Percentiles rank a stretch among this genome's conserved stretches.
phyloP scores from a whole-genome alignment of 1,140 invertebrate genomes.

The Battus philenor region DNA sequence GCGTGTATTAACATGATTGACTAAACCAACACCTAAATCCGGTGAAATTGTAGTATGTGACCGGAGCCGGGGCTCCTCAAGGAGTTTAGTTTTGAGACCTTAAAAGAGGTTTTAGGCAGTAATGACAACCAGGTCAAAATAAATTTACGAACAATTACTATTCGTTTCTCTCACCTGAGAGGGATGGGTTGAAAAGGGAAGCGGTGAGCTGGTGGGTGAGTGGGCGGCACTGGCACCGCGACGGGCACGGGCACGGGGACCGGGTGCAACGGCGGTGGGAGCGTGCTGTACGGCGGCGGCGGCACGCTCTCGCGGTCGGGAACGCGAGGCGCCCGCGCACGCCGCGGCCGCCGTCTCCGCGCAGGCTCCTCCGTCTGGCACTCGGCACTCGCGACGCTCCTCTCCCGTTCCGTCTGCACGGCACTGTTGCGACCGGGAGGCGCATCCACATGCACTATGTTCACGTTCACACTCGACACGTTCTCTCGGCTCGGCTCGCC shows the following conservation, averaged over 20 bases:
- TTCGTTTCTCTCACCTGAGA: conserved; percentile 65
- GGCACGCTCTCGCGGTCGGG: conserved; percentile 53
- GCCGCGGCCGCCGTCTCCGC: conserved; percentile 45
- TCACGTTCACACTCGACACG: conserved; percentile 69
- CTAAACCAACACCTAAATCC: no score
- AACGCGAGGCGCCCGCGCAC: conserved; percentile 39
- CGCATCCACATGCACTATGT: conserved; percentile 54
- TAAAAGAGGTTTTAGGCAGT: no score
- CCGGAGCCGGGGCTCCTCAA: no score
- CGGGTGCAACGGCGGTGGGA: conserved; percentile 48
- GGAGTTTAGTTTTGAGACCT: no score
- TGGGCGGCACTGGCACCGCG: conserved; percentile 32
- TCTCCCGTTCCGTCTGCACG: conserved; percentile 58
- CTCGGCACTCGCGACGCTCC: conserved; percentile 62
- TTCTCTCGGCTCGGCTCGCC: conserved; percentile 53
- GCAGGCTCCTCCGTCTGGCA: conserved; percentile 68
- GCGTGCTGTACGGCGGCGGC: conserved; percentile 72
- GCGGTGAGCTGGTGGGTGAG: conserved; percentile 55
- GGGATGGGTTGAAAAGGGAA: conserved; percentile 74
- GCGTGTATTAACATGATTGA: conserved; percentile 45
- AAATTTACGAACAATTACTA: no score
- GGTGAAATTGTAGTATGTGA: no score
- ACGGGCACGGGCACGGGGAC: conserved; percentile 31
- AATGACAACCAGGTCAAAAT: no score
- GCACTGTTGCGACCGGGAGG: conserved; percentile 59